Evolutionary conservation across 2,888 invertebrate species (phyloP).

Genomic region (Bhutanitis thaidina): DNA sequence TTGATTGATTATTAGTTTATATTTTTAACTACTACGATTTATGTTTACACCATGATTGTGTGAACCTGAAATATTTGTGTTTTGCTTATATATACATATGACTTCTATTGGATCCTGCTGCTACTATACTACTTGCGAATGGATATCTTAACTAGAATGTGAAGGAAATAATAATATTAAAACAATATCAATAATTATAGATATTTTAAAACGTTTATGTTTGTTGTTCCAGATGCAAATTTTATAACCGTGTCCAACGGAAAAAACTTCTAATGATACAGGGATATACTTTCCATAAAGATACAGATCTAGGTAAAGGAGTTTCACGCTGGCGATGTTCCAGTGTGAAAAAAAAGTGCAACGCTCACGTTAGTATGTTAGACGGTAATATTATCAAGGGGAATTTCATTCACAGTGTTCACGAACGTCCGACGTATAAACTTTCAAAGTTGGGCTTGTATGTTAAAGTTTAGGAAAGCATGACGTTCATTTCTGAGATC

Average conservation of each 20-base stretch:
- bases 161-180: no score
- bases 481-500: not conserved
- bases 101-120: no score
- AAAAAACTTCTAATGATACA: not conserved
- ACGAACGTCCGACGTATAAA: not conserved
- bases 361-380: not conserved
- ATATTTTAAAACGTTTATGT: not conserved
- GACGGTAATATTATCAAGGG: not conserved
- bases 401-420: not conserved
- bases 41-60: no score
- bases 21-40: no score
- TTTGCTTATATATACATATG: no score
- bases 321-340: constrained; percentile 27
- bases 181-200: not conserved
- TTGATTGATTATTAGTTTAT: no score
- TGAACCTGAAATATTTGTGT: no score
- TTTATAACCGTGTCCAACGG: not conserved
- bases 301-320: not conserved
- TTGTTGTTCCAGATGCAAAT: not conserved
- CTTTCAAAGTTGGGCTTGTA: not conserved
- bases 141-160: no score
- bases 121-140: no score
- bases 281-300: not conserved
- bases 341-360: constrained; percentile 19
- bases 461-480: not conserved